Evolutionary conservation across 2,888 invertebrate species (phyloP).

Genomic region (Pandemis corylana): DNA sequence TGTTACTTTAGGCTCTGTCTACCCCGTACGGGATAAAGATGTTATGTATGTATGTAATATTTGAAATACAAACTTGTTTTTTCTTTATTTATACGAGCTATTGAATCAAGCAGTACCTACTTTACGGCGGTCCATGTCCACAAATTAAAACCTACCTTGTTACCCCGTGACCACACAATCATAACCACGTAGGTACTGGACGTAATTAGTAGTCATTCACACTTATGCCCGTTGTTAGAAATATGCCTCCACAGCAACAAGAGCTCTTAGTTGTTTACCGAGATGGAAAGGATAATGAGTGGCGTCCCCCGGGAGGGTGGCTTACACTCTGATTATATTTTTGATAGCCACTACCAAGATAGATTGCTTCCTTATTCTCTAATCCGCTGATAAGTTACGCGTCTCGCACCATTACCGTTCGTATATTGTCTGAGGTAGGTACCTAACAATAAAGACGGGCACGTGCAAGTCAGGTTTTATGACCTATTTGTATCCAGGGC

Average conservation of each 20-base stretch:
- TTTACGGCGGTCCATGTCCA: too few species aligned
- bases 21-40: too few species aligned
- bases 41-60: too few species aligned
- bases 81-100: too few species aligned
- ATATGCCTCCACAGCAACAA: conserved; percentile 16
- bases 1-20: too few species aligned
- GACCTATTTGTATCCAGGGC: neutral
- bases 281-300: conserved; percentile 60
- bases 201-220: neutral
- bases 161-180: too few species aligned
- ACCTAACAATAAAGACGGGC: conserved; percentile 12
- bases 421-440: conserved; percentile 28
- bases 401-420: conserved; percentile 29
- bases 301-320: conserved; percentile 49
- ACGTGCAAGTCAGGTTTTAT: neutral
- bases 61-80: too few species aligned
- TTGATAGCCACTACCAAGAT: conserved; percentile 46
- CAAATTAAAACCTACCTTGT: too few species aligned
- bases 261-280: conserved; percentile 33
- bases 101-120: too few species aligned
- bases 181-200: too few species aligned
- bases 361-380: conserved; percentile 58
- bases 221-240: neutral
- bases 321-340: conserved; percentile 35
- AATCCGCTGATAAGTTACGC: conserved; percentile 50